Percentiles rank a stretch among this genome's conserved stretches.
Conservation (phyloP, 2,888 invertebrate genomes). For the Napeogenes inachia region DNA sequence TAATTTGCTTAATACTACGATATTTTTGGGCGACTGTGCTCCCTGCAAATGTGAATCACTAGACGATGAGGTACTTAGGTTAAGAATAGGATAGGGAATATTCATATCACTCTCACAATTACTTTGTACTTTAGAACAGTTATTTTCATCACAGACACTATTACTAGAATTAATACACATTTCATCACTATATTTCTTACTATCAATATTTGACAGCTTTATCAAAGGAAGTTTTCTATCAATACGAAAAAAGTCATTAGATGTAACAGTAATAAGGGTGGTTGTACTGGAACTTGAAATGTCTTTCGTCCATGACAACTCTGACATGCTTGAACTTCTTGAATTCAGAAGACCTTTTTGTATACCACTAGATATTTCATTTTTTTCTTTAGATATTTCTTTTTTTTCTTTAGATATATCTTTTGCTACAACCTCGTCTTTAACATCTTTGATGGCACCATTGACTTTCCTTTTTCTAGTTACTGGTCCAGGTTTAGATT, state of each 20-base stretch:
- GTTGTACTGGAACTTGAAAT: slow-evolving; percentile 55
- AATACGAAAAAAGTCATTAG: slow-evolving; percentile 49
- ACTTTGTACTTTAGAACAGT: neutral
- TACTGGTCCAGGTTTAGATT: slow-evolving; percentile 9
- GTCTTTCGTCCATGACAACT: slow-evolving; percentile 59
- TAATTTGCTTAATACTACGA: slow-evolving; percentile 11
- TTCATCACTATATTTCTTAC: slow-evolving; percentile 3
- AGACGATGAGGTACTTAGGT: slow-evolving; percentile 11
- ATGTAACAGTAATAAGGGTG: slow-evolving; percentile 46
- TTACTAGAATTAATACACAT: slow-evolving; percentile 1
- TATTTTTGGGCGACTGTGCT: slow-evolving; percentile 5
- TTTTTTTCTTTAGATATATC: neutral
- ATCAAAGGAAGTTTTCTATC: slow-evolving; percentile 57
- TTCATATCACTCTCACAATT: neutral
- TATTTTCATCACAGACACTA: slow-evolving; percentile 5
- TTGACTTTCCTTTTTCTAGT: slow-evolving; percentile 2
- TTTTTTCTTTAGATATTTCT: neutral
- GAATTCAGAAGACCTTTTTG: slow-evolving; percentile 22
- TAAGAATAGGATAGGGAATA: slow-evolving; percentile 4
- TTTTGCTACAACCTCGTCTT: slow-evolving; percentile 1
- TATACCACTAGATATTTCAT: neutral
- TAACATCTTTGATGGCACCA: neutral
- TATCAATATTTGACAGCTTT: slow-evolving; percentile 41
- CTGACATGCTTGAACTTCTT: slow-evolving; percentile 42
- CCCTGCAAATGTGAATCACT: slow-evolving; percentile 10